A percentile compares a stretch with the other conserved stretches of the same genome.
Evolutionary conservation across 2,113 vertebrate species (phyloP).

Genomic region (Ammodramus savannarum): DNA sequence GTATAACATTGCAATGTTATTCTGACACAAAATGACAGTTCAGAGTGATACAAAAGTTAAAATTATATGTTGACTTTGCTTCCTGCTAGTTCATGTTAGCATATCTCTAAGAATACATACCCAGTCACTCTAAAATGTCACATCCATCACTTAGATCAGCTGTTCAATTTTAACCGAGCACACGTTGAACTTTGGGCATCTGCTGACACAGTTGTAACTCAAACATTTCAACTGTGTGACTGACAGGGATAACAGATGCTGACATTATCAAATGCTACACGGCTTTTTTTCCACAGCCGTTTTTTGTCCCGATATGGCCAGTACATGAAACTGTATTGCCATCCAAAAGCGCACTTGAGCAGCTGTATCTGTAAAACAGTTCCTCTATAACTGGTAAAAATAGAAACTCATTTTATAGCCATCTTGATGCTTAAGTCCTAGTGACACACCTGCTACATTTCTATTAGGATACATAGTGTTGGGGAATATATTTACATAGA

Average conservation of each 20-base stretch:
- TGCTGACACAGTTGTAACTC: slow-evolving; percentile 84
- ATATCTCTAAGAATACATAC: slow-evolving; percentile 65
- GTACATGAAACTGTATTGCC: slow-evolving; percentile 81
- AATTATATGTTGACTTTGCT: slow-evolving; percentile 58
- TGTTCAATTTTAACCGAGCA: slow-evolving; percentile 77
- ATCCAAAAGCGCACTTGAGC: slow-evolving; percentile 81
- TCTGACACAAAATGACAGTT: slow-evolving; percentile 55
- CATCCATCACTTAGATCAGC: slow-evolving; percentile 79
- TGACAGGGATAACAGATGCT: slow-evolving; percentile 97
- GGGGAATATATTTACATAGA: slow-evolving; percentile 63
- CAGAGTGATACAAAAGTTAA: slow-evolving; percentile 56
- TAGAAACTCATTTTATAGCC: slow-evolving; percentile 76
- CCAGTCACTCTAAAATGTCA: slow-evolving; percentile 79
- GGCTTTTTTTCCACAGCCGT: slow-evolving; percentile 75
- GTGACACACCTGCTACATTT: slow-evolving; percentile 70
- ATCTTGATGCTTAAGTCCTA: slow-evolving; percentile 69
- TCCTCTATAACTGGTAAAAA: slow-evolving; percentile 79
- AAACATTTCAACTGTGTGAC: slow-evolving; percentile 85
- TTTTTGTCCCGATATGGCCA: slow-evolving; percentile 98
- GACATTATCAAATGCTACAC: slow-evolving; percentile 96
- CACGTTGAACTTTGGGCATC: slow-evolving; percentile 79
- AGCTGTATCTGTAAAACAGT: slow-evolving; percentile 77
- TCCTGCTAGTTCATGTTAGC: slow-evolving; percentile 64
- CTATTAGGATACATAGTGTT: slow-evolving; percentile 53
- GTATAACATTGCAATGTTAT: not conserved